Base-by-base conservation (phyloP, 2,888 invertebrate species). In the Drosophila birchii region DNA sequence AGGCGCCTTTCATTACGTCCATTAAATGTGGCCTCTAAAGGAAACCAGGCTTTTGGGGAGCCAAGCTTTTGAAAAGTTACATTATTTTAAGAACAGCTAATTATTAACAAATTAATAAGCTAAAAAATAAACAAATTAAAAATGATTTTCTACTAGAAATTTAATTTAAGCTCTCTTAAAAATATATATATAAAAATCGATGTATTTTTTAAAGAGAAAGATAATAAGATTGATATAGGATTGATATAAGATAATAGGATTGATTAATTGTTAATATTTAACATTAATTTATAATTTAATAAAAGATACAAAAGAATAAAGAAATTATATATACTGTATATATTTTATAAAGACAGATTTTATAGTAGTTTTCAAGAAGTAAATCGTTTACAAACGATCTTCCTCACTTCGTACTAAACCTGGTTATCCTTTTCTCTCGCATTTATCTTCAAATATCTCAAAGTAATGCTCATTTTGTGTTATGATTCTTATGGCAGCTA, bases 401-500 rank as follows among this genome's bases (percentile, higher is more conserved):
- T 45, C 5, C 20, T 23, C 3, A 44, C 12, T 3, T 6, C 1
- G 44, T 44, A 23, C 3, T 44, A 47, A 29, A 29, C 47, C 29
- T 34, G 20, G 8, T 2, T 34, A 20, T 51, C 51, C 51, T 53
- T 20, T 36, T 9, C 23, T 36, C 23, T 36, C 20, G 20, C 34
- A 16, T 12, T 49, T 43, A 12, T 49, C 47, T 0, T 20, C 51
- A 51, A 51, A 51, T 34, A 23, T 53, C 51, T 53, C 51, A 53
- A 53, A 53, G 51, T 16, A 16, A 11, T 53, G 51, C 34, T 34
- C 20, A 51, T 51, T 20, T 34, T 34, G 34, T 53, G 20, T 16
- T 20, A 5, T 16, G 34, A 9, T 53, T 53, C 51, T 20, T 53
- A 53, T 36, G 51, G 51, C 51, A 53, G 20, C 34, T 53, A 53